Base-by-base conservation (phyloP, 1,140 invertebrate species). In the Leptinotarsa texana region DNA sequence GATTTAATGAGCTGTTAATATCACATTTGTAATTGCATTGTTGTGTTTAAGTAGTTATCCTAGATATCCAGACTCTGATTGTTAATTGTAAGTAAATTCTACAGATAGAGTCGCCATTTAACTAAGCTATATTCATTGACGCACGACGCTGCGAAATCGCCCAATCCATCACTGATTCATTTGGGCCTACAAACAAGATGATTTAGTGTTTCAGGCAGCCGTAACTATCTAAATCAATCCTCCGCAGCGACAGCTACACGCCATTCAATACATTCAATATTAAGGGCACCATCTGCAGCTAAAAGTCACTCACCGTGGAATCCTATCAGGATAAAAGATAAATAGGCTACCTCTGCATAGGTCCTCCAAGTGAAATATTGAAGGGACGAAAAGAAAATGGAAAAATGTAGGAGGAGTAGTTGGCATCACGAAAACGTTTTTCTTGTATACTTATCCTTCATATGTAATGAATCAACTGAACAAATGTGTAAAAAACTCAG, bases 231-330 rank as follows among this genome's bases (percentile, higher is more conserved):
- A 57, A 57, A 57, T 57, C 51, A 57, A 57, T 57, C 51, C 17
- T n/a, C 51, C 51, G 51, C 51, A 57, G 51, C 15, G 51, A 57
- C 51, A 57, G 51, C 51, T 57, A 57, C 51, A 57, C 51, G 51
- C 51, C 51, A 57, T 57, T 18, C 51, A 57, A 57, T 57, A 57
- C 51, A 57, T 57, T 18, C 51, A 57, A 57, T 57, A 57, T 57
- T 57, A 1, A 57, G 51, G 51, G 51, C 51, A 57, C 4, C 51
- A 15, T 57, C 51, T 57, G 51, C 51, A 57, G 17, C 51, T 57
- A 57, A 57, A 57, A 57, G 51, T 57, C 51, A 57, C 51, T 57
- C n/a, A 57, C 51, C 51, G 51, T 57, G 51, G 51, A 57, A 57
- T 57, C 6, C 51, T 17, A 57, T 57, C 51, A 8, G 17, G 51